Percentiles rank a stretch among this genome's conserved stretches.
Conservation (phyloP, 2,113 vertebrate genomes). For the Pachycephala philippinensis region DNA sequence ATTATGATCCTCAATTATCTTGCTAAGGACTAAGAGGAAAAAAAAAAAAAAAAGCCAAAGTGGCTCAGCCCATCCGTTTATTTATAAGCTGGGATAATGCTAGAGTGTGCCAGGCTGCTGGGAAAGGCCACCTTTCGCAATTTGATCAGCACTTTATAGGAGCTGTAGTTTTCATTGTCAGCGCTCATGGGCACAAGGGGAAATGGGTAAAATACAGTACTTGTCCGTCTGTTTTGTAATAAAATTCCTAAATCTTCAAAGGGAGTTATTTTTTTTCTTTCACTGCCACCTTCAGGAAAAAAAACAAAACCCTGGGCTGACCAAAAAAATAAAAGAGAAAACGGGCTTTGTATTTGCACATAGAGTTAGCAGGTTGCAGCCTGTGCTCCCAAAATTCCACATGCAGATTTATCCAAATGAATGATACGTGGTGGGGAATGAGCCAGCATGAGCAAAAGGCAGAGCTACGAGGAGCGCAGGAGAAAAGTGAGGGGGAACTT, state of each 20-base stretch:
- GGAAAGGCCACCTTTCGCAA: conserved; percentile 48
- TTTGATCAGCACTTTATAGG: conserved; percentile 55
- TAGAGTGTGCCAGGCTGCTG: conserved; percentile 56
- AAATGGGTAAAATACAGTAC: conserved; percentile 55
- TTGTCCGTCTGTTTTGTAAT: conserved; percentile 73
- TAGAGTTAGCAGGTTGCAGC: background rate
- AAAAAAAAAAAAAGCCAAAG: conserved; percentile 5
- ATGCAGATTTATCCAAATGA: background rate
- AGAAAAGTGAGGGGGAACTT: conserved; percentile 5
- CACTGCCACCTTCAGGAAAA: conserved; percentile 83
- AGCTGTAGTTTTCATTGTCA: conserved; percentile 64
- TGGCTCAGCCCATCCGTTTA: conserved; percentile 70
- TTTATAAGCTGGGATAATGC: conserved; percentile 55
- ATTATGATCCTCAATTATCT: conserved; percentile 91
- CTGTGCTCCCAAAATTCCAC: background rate
- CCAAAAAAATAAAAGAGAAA: background rate
- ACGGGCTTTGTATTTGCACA: background rate
- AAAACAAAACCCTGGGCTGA: background rate
- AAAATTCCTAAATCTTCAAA: conserved; percentile 70
- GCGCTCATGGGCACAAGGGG: conserved; percentile 61
- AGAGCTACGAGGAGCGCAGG: background rate
- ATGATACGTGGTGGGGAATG: rapidly evolving
- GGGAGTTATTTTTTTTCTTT: conserved; percentile 71
- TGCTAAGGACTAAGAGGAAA: conserved; percentile 74
- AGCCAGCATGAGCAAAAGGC: background rate